Evolutionary conservation across 2,113 vertebrate genomes (phyloP).

Genomic region (Furnarius figulus): DNA sequence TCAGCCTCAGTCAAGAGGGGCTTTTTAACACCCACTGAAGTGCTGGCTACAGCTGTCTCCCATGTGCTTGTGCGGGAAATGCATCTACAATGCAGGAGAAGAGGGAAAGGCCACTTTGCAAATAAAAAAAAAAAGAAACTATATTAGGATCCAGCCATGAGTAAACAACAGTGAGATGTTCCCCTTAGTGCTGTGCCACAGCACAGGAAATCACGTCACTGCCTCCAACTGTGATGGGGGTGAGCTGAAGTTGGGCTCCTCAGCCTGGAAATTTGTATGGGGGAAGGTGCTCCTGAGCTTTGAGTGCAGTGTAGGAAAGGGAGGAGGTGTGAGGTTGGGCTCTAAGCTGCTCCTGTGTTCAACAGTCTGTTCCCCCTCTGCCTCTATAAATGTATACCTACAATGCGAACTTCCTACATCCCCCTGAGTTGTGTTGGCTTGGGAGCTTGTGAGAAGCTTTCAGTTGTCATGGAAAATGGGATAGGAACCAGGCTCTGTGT

Average conservation of each 20-base stretch:
- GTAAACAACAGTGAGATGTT: not conserved
- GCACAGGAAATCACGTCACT: not conserved
- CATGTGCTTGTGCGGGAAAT: not conserved
- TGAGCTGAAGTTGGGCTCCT: not conserved
- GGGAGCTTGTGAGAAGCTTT: not conserved
- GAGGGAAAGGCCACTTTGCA: not conserved
- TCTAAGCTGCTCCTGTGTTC: not conserved
- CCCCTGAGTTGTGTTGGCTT: not conserved
- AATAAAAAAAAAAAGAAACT: not conserved
- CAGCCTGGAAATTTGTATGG: not conserved
- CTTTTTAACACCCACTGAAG: constrained; percentile 55
- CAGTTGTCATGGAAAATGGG: not conserved
- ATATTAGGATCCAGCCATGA: not conserved
- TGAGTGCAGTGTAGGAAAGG: not conserved
- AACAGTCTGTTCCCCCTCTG: not conserved
- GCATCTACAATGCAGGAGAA: not conserved
- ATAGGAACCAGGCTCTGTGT: not conserved
- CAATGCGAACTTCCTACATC: not conserved
- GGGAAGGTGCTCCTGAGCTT: not conserved
- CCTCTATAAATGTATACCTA: not conserved
- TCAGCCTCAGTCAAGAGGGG: constrained; percentile 23
- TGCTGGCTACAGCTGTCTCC: constrained; percentile 47
- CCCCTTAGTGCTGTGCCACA: not conserved
- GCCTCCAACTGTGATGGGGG: not conserved
- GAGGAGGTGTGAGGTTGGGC: not conserved